phyloP scores from a whole-genome alignment of 2,113 vertebrate species.

The Mobula hypostoma region DNA sequence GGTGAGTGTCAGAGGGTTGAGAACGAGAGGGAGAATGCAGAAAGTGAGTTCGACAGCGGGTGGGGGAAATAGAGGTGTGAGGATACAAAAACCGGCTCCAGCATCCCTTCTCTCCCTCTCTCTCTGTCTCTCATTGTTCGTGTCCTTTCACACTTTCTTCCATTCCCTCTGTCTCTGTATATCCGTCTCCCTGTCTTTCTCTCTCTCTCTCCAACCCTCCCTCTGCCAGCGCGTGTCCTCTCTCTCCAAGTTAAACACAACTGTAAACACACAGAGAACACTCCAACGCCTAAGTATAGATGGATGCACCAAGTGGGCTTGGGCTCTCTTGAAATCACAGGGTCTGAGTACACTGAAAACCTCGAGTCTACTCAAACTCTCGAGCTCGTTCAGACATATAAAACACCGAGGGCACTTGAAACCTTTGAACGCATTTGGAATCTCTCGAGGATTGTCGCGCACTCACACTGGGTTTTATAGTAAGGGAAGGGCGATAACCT shows the following conservation, averaged over 20 bases:
- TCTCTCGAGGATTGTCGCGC: no score
- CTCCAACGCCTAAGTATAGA: not conserved
- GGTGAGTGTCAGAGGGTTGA: not conserved
- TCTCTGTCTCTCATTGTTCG: not conserved
- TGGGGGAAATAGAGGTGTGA: not conserved
- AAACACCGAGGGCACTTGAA: no score
- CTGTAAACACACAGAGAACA: no score
- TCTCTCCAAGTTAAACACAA: not conserved
- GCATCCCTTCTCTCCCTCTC: not conserved
- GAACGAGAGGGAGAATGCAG: not conserved
- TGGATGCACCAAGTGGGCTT: not conserved
- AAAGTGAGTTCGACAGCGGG: not conserved
- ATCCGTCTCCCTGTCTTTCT: not conserved
- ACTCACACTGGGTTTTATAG: no score
- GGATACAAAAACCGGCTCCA: not conserved
- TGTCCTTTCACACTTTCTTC: not conserved
- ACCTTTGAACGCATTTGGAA: no score
- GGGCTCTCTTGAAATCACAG: no score
- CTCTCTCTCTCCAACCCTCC: not conserved
- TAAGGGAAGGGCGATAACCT: no score
- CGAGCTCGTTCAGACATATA: not conserved
- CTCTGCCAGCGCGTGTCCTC: not conserved
- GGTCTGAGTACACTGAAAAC: not conserved
- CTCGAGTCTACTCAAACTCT: not conserved
- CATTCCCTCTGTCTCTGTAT: not conserved